phyloP scores from a whole-genome alignment of 2,888 invertebrate genomes.

The Hypomecis punctinalis region DNA sequence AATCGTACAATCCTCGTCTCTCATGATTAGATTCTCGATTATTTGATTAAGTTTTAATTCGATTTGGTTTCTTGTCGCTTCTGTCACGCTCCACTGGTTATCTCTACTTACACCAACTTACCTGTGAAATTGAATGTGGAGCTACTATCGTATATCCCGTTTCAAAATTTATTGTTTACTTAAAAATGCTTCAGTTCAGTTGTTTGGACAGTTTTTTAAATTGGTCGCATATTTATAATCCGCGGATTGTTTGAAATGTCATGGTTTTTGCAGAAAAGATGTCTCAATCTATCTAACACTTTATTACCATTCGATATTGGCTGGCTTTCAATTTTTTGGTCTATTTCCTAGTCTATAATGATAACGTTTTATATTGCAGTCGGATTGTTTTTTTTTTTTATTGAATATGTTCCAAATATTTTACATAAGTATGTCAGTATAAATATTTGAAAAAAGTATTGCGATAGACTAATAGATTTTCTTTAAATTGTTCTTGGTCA shows the following conservation, averaged over 20 bases:
- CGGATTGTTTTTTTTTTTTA: neutral
- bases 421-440: neutral
- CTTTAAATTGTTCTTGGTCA: too few species aligned
- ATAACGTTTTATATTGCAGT: slow-evolving; percentile 11
- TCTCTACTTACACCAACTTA: slow-evolving; percentile 7
- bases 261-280: slow-evolving; percentile 15
- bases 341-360: slow-evolving; percentile 3
- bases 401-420: slow-evolving; percentile 16
- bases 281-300: slow-evolving; percentile 21
- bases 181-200: neutral
- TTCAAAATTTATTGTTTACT: neutral
- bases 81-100: slow-evolving; percentile 17
- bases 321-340: slow-evolving; percentile 21
- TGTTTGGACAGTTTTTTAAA: neutral
- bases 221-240: neutral
- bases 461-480: too few species aligned
- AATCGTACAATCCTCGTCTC: slow-evolving; percentile 31
- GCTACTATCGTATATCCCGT: neutral
- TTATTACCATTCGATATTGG: slow-evolving; percentile 26
- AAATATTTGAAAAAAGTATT: neutral
- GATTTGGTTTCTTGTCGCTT: slow-evolving; percentile 29
- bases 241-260: slow-evolving; percentile 5
- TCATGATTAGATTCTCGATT: slow-evolving; percentile 34
- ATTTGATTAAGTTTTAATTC: slow-evolving; percentile 32
- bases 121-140: neutral